These are phyloP conservation scores for Lissocephala sabroskyi DNA, from an alignment of 2,888 invertebrate genomes.

Conservation along the genomic window DNA sequence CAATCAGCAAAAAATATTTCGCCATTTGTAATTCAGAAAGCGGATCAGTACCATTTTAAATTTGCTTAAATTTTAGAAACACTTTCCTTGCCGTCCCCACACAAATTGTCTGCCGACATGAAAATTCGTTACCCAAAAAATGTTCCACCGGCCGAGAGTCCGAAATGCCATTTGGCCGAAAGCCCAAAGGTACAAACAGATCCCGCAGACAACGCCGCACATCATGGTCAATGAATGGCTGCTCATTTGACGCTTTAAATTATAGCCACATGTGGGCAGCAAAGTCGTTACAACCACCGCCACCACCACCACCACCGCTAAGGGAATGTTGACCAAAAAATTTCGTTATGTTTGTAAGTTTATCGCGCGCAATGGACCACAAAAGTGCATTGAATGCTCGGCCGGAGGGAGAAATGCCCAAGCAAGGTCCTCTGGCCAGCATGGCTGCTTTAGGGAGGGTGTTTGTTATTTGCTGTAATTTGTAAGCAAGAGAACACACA, in stretches of 20 bases:
- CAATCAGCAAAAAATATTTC: too few relatives aligned
- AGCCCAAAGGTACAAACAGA: constrained; percentile 37
- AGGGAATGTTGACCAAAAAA: constrained; percentile 45
- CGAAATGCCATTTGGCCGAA: constrained; percentile 37
- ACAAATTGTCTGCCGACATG: too few relatives aligned
- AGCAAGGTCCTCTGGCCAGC: constrained; percentile 17
- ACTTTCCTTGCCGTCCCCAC: too few relatives aligned
- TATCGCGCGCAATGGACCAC: constrained; percentile 46
- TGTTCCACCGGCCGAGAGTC: too few relatives aligned
- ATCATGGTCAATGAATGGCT: constrained; percentile 65
- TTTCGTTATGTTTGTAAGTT: constrained; percentile 55
- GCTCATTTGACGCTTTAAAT: constrained; percentile 63
- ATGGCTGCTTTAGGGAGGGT: constrained; percentile 1
- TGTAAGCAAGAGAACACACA: constrained; percentile 45
- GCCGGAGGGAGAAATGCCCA: too few relatives aligned
- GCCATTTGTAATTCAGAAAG: too few relatives aligned
- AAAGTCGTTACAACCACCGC: constrained; percentile 27
- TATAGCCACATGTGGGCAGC: constrained; percentile 62
- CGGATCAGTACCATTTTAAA: too few relatives aligned
- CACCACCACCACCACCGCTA: constrained; percentile 33
- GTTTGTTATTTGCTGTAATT: constrained; percentile 33
- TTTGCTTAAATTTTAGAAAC: too few relatives aligned
- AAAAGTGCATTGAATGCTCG: constrained; percentile 27
- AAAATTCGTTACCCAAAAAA: too few relatives aligned
- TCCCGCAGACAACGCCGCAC: constrained; percentile 34